Conservation (phyloP, 2,113 vertebrate species). For the Coturnix japonica region DNA sequence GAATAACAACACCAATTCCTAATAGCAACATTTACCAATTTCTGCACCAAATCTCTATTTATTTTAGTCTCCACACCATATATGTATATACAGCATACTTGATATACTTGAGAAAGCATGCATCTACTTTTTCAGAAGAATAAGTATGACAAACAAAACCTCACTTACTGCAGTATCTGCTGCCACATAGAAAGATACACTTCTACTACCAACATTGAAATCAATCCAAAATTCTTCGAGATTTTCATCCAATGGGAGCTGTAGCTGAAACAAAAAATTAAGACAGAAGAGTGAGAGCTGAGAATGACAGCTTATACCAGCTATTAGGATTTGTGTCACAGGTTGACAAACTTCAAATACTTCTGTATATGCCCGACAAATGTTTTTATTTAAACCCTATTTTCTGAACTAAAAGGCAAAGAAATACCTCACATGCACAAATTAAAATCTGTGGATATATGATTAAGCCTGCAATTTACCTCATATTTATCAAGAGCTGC, state of each 20-base stretch:
- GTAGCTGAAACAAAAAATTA: conserved; percentile 76
- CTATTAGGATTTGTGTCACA: neutral
- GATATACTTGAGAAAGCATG: neutral
- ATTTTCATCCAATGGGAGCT: conserved; percentile 91
- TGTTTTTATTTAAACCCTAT: neutral
- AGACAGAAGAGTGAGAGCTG: neutral
- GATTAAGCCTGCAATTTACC: conserved; percentile 61
- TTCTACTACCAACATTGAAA: conserved; percentile 91
- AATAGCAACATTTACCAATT: neutral
- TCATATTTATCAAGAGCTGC: conserved; percentile 77
- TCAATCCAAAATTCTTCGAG: conserved; percentile 97
- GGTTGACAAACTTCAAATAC: neutral
- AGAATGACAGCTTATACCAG: neutral
- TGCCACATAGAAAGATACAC: conserved; percentile 92
- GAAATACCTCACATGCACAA: neutral
- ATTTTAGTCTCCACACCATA: neutral
- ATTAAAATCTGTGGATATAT: neutral
- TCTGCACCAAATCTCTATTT: neutral
- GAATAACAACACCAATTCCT: neutral
- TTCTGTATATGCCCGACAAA: neutral
- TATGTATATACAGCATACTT: neutral
- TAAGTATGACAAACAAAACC: neutral
- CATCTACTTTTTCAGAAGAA: neutral
- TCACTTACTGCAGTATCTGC: conserved; percentile 79
- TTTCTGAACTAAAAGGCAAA: neutral